phyloP scores from a whole-genome alignment of 2,113 vertebrate genomes.

The Phoenicopterus ruber region DNA sequence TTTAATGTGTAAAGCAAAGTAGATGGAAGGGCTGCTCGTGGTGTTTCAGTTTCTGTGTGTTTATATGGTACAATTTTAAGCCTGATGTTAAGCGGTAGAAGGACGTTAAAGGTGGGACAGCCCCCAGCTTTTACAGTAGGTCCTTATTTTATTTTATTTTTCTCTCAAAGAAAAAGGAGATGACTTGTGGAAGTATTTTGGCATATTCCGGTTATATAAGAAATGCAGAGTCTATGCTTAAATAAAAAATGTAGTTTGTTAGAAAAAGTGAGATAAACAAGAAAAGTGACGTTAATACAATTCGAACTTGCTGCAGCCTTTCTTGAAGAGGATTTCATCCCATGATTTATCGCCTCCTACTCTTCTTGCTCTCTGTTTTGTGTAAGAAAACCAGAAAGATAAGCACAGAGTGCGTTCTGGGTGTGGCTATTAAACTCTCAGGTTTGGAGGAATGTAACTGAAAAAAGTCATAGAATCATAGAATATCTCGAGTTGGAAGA shows the following conservation, averaged over 20 bases:
- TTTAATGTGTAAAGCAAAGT: conserved; percentile 54
- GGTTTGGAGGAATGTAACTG: neutral
- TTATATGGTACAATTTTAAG: neutral
- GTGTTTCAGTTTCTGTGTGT: conserved; percentile 6
- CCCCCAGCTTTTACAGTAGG: neutral
- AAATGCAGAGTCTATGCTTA: neutral
- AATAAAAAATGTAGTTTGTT: neutral
- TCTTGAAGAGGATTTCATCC: neutral
- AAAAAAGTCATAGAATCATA: neutral
- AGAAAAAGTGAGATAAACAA: neutral
- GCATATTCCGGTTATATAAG: neutral
- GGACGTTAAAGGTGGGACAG: neutral
- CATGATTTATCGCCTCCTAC: neutral
- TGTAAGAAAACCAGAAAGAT: neutral
- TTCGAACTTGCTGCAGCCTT: neutral
- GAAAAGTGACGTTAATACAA: neutral
- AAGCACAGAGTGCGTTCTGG: neutral
- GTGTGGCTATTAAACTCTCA: neutral
- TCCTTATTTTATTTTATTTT: neutral
- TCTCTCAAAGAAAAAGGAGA: neutral
- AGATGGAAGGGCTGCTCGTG: neutral
- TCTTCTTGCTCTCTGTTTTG: neutral
- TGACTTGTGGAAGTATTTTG: neutral
- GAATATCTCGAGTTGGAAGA: neutral
- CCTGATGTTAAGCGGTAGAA: neutral